A percentile compares a stretch with the other conserved stretches of the same genome.
These are phyloP conservation scores for Setophaga coronata DNA, from an alignment of 2,113 vertebrate genomes.

Conservation along the genomic window DNA sequence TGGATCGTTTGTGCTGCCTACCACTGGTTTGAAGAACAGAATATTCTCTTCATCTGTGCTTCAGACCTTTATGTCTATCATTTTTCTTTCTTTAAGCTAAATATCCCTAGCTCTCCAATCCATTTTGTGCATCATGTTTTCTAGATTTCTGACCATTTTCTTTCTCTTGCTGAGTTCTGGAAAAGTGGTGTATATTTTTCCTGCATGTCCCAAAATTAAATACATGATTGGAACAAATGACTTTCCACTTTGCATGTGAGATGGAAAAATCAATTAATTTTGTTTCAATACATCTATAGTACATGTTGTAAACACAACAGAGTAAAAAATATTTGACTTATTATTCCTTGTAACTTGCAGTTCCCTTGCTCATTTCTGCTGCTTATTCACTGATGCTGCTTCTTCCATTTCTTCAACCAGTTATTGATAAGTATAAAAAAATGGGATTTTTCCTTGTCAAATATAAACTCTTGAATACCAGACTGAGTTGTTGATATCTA, in stretches of 20 bases:
- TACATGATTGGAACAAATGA: background rate
- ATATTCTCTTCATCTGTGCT: background rate
- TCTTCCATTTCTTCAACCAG: background rate
- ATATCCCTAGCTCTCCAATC: background rate
- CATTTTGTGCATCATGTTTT: background rate
- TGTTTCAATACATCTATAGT: background rate
- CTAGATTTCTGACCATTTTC: background rate
- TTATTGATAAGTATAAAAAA: background rate
- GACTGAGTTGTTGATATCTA: background rate
- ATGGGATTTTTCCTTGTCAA: background rate
- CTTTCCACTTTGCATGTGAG: background rate
- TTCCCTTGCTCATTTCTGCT: background rate
- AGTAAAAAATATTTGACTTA: background rate
- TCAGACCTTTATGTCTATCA: background rate
- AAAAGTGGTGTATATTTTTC: background rate
- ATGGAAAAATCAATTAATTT: background rate
- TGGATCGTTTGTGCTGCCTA: background rate
- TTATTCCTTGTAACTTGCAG: background rate
- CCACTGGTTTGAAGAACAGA: background rate
- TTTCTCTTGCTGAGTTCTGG: background rate
- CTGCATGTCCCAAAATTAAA: background rate
- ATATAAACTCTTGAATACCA: background rate
- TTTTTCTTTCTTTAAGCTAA: background rate
- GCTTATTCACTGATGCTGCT: accelerated
- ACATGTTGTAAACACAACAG: background rate